A percentile compares a stretch with the other conserved stretches of the same genome.
Evolutionary conservation across 2,888 invertebrate species (phyloP).

Genomic region (Lepidochitona cinerea): DNA sequence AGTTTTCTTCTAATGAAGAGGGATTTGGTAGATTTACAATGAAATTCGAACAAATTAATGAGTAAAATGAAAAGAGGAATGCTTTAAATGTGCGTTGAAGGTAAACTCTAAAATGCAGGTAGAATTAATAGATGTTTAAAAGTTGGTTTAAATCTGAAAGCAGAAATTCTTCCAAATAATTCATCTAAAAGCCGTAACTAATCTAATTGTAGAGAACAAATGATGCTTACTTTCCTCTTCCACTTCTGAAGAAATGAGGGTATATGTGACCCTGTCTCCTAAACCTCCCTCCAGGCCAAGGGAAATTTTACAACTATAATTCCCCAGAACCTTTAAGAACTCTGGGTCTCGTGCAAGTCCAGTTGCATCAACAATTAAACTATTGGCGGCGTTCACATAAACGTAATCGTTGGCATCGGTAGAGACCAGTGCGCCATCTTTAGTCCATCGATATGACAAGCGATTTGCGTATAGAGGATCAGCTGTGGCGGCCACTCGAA

Average conservation of each 20-base stretch:
- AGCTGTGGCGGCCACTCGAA: not conserved
- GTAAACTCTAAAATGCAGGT: too few relatives aligned
- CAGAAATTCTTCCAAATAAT: not conserved
- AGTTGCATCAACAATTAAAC: not conserved
- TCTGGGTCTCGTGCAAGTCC: not conserved
- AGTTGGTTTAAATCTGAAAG: too few relatives aligned
- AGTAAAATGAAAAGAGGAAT: too few relatives aligned
- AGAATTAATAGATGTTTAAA: too few relatives aligned
- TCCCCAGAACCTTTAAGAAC: not conserved
- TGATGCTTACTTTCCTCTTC: not conserved
- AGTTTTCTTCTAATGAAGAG: too few relatives aligned
- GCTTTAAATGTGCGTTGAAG: too few relatives aligned
- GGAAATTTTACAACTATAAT: not conserved
- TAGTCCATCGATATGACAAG: not conserved
- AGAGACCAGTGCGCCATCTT: not conserved
- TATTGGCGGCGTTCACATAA: not conserved
- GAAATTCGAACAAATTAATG: too few relatives aligned
- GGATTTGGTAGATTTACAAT: too few relatives aligned
- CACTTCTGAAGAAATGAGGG: not conserved
- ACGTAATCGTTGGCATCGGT: not conserved
- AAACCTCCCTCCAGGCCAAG: not conserved
- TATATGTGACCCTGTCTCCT: not conserved
- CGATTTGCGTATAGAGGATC: not conserved
- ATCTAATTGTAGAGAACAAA: too few relatives aligned
- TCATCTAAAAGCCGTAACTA: not conserved